These are phyloP conservation scores for Caenorhabditis tropicalis DNA, from an alignment of 1,140 invertebrate species.

Conservation along the genomic window DNA sequence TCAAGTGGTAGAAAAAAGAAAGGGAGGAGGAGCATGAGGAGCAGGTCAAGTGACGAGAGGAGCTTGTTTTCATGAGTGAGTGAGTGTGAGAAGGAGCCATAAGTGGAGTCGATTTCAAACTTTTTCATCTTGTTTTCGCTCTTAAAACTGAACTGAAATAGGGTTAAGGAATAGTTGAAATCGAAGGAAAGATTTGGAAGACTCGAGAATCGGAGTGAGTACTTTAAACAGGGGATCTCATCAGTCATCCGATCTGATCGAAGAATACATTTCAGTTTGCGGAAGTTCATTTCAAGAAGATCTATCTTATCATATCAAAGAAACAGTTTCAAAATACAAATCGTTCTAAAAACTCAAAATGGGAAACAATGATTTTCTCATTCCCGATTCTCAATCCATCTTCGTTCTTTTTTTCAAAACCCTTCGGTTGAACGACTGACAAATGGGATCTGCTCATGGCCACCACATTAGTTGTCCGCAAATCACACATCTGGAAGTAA, in stretches of 20 bases:
- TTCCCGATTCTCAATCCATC: not conserved
- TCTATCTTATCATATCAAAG: too few species aligned
- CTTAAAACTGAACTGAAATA: not conserved
- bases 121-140: not conserved
- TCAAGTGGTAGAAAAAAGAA: slow-evolving; percentile 34
- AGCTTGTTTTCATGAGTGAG: slow-evolving; percentile 34
- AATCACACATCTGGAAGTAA: slow-evolving; percentile 42
- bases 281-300: too few species aligned
- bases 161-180: not conserved
- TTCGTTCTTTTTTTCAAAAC: not conserved
- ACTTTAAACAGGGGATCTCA: too few species aligned
- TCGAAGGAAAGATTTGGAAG: not conserved
- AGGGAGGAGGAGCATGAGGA: not conserved
- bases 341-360: too few species aligned
- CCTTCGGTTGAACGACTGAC: not conserved
- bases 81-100: slow-evolving; percentile 34
- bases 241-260: too few species aligned
- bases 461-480: not conserved
- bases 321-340: too few species aligned
- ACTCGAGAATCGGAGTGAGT: too few species aligned
- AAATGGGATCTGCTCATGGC: not conserved
- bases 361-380: not conserved
- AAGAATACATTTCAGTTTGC: too few species aligned
- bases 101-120: slow-evolving; percentile 26
- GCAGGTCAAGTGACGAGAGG: slow-evolving; percentile 41